These are phyloP conservation scores for Limanda limanda DNA, from an alignment of 2,113 vertebrate species.

Conservation along the genomic window DNA sequence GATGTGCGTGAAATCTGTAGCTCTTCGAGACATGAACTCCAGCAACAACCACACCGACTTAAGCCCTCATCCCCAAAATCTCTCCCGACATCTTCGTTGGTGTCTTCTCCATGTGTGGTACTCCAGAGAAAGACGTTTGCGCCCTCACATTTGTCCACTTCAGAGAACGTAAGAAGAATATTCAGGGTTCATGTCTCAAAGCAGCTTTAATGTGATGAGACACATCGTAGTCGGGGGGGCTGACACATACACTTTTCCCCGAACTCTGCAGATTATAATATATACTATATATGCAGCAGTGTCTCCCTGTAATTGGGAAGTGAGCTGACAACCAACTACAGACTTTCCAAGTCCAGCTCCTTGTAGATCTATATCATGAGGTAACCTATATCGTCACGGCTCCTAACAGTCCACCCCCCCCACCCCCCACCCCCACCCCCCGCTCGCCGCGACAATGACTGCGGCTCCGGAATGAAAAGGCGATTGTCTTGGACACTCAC, in stretches of 20 bases:
- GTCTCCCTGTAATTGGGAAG: slow-evolving; percentile 44
- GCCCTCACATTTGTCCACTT: no score
- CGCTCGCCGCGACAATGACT: slow-evolving; percentile 17
- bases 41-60: no score
- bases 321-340: slow-evolving; percentile 34
- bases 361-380: slow-evolving; percentile 15
- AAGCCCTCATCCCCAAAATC: no score
- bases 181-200: no score
- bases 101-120: no score
- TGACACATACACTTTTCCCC: slow-evolving; percentile 16
- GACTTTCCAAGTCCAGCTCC: slow-evolving; percentile 25
- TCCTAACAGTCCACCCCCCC: slow-evolving; percentile 2
- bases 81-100: no score
- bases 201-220: slow-evolving; percentile 21
- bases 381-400: slow-evolving; percentile 27
- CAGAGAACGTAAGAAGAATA: no score
- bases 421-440: neutral
- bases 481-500: slow-evolving; percentile 62
- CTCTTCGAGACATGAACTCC: neutral
- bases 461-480: slow-evolving; percentile 52
- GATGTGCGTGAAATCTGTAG: slow-evolving; percentile 15
- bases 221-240: slow-evolving; percentile 2
- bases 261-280: slow-evolving; percentile 6
- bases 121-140: no score
- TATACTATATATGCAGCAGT: neutral